phyloP scores from a whole-genome alignment of 2,113 vertebrate genomes.

The Python bivittatus region DNA sequence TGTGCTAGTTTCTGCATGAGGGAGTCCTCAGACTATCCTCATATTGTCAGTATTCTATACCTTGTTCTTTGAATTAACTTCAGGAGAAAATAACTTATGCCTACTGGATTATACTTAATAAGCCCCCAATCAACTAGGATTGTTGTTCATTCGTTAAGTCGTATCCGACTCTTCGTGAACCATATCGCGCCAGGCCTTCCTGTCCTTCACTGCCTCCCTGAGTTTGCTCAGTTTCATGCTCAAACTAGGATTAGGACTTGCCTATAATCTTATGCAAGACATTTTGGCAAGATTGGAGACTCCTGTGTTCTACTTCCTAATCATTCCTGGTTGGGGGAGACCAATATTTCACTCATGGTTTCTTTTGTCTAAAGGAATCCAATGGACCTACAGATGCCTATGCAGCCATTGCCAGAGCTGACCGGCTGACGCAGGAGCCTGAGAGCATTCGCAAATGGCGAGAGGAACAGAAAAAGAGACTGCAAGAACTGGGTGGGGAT shows the following conservation, averaged over 20 bases:
- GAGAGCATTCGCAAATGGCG: slow-evolving; percentile 97
- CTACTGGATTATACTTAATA: background rate
- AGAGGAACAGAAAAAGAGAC: slow-evolving; percentile 91
- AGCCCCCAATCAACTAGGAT: background rate
- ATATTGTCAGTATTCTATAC: background rate
- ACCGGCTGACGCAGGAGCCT: slow-evolving; percentile 91
- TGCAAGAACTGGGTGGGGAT: slow-evolving; percentile 89
- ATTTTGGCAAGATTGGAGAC: background rate
- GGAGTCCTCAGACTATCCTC: too few species aligned
- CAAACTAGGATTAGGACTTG: background rate
- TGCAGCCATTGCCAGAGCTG: slow-evolving; percentile 89
- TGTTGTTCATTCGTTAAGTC: too few species aligned
- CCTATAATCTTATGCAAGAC: background rate
- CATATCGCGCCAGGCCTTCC: too few species aligned
- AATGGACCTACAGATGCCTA: slow-evolving; percentile 88
- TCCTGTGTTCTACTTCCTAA: background rate
- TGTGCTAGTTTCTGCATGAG: background rate
- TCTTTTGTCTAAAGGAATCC: slow-evolving; percentile 77
- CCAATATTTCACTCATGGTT: slow-evolving; percentile 15
- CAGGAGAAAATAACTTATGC: background rate
- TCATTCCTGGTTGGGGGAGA: background rate
- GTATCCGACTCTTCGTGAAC: too few species aligned
- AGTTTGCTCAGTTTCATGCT: too few species aligned
- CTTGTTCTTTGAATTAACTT: background rate
- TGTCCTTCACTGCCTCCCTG: too few species aligned